Evolutionary conservation across 2,888 invertebrate genomes (phyloP).

Genomic region (Cremastinae sp.): DNA sequence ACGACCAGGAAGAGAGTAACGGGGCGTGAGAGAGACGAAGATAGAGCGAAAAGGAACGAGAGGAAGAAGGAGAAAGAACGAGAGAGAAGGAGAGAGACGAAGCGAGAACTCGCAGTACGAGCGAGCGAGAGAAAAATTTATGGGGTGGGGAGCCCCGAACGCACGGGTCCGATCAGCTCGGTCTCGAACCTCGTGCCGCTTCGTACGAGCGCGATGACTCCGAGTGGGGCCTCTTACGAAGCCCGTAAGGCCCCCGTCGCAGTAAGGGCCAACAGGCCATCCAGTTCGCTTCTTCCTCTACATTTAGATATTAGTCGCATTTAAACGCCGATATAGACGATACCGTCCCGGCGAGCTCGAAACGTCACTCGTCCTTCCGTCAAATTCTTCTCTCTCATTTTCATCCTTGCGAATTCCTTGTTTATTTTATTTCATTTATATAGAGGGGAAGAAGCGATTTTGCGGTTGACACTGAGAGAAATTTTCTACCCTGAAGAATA

Average conservation of each 20-base stretch:
- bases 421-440: no score
- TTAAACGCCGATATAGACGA: conserved; percentile 70
- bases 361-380: conserved; percentile 10
- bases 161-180: conserved; percentile 56
- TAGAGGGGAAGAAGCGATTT: no score
- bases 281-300: conserved; percentile 78
- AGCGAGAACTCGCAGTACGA: no score
- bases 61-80: conserved; percentile 48
- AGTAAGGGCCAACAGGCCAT: conserved; percentile 80
- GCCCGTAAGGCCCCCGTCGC: conserved; percentile 75
- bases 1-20: conserved; percentile 58
- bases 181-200: conserved; percentile 54
- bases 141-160: conserved; percentile 60
- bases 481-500: no score
- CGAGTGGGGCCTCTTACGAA: conserved; percentile 70
- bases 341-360: conserved; percentile 53
- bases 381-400: conserved; percentile 1
- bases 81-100: conserved; percentile 49
- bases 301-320: conserved; percentile 77
- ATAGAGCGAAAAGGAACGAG: conserved; percentile 31
- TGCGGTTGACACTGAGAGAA: no score
- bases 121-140: conserved; percentile 3
- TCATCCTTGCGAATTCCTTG: not conserved
- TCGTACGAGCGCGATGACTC: conserved; percentile 64
- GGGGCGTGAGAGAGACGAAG: conserved; percentile 23